A percentile compares a stretch with the other conserved stretches of the same genome.
Conservation (phyloP, 2,797 vertebrate species). For the Brotula barbata region DNA sequence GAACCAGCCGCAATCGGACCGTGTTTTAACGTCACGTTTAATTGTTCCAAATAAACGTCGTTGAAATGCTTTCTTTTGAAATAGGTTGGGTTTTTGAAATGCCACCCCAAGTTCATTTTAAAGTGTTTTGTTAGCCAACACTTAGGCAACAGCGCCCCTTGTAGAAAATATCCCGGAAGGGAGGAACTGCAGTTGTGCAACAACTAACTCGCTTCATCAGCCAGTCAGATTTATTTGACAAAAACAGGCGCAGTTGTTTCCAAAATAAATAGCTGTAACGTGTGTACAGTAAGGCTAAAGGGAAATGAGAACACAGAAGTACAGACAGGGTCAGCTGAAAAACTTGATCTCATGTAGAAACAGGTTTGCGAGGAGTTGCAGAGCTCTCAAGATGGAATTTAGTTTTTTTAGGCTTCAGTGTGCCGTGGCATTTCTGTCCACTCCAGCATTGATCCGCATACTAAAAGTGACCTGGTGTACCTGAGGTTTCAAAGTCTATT, state of each 20-base stretch:
- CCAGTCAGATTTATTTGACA: too few species aligned
- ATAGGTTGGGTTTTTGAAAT: slow-evolving; percentile 6
- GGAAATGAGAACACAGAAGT: background rate
- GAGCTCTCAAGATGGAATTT: too few species aligned
- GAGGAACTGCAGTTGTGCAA: slow-evolving; percentile 40
- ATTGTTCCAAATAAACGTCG: background rate
- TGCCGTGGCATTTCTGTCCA: background rate
- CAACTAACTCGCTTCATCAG: background rate
- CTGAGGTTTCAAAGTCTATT: too few species aligned
- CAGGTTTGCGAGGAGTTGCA: too few species aligned
- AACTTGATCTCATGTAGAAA: too few species aligned
- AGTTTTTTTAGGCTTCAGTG: too few species aligned
- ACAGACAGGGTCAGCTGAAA: too few species aligned
- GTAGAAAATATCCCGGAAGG: slow-evolving; percentile 40
- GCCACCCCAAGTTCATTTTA: slow-evolving; percentile 9
- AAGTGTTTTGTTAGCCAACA: slow-evolving; percentile 14
- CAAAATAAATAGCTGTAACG: too few species aligned
- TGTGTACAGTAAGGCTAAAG: background rate
- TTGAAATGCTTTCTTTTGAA: background rate
- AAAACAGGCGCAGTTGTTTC: too few species aligned
- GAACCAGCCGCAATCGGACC: background rate
- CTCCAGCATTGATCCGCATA: too few species aligned
- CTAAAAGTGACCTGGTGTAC: too few species aligned
- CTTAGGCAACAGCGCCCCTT: slow-evolving; percentile 57
- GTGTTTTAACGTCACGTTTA: background rate